Evolutionary conservation across 2,888 invertebrate genomes (phyloP).

Genomic region (Xestia ashworthii): DNA sequence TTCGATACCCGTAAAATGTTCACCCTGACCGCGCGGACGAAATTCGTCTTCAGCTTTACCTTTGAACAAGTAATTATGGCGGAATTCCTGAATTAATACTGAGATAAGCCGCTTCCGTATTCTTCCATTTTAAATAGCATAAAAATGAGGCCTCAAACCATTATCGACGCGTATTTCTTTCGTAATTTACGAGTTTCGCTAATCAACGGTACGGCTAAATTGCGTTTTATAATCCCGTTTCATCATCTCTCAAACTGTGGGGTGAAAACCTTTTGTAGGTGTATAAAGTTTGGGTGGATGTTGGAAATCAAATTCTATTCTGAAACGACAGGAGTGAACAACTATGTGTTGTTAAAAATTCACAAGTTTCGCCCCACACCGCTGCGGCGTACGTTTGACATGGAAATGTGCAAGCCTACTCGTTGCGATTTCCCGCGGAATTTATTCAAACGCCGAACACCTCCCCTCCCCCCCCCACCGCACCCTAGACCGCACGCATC

Average conservation of each 20-base stretch:
- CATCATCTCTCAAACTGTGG: conserved; percentile 46
- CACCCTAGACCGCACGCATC: conserved; percentile 74
- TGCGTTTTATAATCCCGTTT: conserved; percentile 61
- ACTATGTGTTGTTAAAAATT: conserved; percentile 83
- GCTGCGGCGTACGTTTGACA: conserved; percentile 84
- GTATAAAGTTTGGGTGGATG: conserved; percentile 55
- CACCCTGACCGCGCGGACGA: conserved; percentile 74
- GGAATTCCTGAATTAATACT: conserved; percentile 87
- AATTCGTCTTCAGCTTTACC: conserved; percentile 82
- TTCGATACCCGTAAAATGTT: conserved; percentile 72
- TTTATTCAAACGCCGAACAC: conserved; percentile 80
- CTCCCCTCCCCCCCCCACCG: conserved; percentile 50
- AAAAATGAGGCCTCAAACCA: conserved; percentile 69
- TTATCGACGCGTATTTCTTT: conserved; percentile 73
- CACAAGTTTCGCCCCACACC: conserved; percentile 73
- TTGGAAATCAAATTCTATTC: conserved; percentile 62
- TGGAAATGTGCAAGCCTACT: conserved; percentile 85
- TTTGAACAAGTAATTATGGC: conserved; percentile 89
- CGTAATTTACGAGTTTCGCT: conserved; percentile 72
- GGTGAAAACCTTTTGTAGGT: conserved; percentile 50
- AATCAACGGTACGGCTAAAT: conserved; percentile 67
- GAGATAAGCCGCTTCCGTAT: conserved; percentile 81
- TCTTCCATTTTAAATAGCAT: conserved; percentile 65
- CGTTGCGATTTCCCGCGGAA: conserved; percentile 80
- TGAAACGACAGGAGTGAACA: conserved; percentile 65